phyloP scores from a whole-genome alignment of 2,888 invertebrate genomes.

The Tipula confusa region DNA sequence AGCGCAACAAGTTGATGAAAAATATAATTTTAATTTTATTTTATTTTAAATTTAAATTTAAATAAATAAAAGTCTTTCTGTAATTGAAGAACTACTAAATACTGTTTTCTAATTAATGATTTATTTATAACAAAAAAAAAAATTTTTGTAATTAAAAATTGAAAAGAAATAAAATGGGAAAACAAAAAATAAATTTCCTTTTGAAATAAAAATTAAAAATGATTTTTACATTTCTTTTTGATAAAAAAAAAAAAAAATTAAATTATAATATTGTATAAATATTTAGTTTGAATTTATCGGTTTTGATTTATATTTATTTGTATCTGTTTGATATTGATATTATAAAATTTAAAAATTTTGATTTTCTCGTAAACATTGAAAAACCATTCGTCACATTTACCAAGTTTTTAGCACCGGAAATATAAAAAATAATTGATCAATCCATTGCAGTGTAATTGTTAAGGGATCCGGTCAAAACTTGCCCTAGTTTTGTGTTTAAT shows the following conservation, averaged over 20 bases:
- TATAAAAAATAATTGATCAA: too few relatives aligned
- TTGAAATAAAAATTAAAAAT: constrained; percentile 20
- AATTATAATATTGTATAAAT: background rate
- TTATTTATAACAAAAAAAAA: background rate
- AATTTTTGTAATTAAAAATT: background rate
- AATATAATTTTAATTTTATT: too few relatives aligned
- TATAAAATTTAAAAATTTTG: background rate
- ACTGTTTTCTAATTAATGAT: background rate
- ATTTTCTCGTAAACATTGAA: background rate
- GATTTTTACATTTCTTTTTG: background rate
- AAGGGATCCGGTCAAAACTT: too few relatives aligned
- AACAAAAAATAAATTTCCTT: background rate
- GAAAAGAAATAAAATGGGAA: background rate
- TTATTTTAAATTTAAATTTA: background rate
- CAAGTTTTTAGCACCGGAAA: background rate
- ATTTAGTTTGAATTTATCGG: background rate
- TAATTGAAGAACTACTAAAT: background rate
- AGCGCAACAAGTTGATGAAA: background rate
- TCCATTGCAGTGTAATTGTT: too few relatives aligned
- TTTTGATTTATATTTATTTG: background rate
- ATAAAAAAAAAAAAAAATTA: background rate
- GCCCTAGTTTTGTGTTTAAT: too few relatives aligned
- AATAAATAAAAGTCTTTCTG: background rate
- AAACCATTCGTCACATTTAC: background rate
- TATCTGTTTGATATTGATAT: background rate